Conservation (phyloP, 2,113 vertebrate species). For the Thinocorus orbignyianus region DNA sequence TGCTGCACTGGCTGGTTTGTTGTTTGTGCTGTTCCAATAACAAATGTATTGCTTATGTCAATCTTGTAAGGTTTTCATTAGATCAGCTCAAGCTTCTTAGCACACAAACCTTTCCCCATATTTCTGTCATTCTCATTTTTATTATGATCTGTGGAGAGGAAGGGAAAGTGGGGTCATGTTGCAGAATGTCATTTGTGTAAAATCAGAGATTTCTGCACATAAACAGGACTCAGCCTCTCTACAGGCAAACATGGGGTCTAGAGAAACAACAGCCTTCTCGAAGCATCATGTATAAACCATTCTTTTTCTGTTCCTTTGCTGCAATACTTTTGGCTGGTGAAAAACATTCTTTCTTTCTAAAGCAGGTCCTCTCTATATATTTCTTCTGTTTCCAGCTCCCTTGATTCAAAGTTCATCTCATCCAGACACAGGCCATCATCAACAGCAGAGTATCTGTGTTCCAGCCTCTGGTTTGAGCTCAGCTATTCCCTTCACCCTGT, state of each 20-base stretch:
- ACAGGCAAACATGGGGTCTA: not conserved
- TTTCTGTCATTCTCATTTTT: not conserved
- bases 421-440: not conserved
- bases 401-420: not conserved
- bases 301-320: not conserved
- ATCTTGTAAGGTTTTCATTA: not conserved
- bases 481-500: not conserved
- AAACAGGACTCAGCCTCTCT: not conserved
- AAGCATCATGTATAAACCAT: not conserved
- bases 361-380: not conserved
- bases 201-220: not conserved
- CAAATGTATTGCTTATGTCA: not conserved
- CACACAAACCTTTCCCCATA: not conserved
- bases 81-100: not conserved
- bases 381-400: not conserved
- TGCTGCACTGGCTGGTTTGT: not conserved
- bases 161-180: not conserved
- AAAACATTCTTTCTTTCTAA: not conserved
- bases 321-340: not conserved
- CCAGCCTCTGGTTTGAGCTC: accelerated
- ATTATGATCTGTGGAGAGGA: not conserved
- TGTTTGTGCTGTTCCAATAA: not conserved
- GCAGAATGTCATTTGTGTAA: not conserved
- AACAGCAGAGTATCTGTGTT: not conserved
- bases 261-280: not conserved